These are phyloP conservation scores for Dasyurus viverrinus DNA, from an alignment of 2,113 vertebrate species.

Conservation along the genomic window DNA sequence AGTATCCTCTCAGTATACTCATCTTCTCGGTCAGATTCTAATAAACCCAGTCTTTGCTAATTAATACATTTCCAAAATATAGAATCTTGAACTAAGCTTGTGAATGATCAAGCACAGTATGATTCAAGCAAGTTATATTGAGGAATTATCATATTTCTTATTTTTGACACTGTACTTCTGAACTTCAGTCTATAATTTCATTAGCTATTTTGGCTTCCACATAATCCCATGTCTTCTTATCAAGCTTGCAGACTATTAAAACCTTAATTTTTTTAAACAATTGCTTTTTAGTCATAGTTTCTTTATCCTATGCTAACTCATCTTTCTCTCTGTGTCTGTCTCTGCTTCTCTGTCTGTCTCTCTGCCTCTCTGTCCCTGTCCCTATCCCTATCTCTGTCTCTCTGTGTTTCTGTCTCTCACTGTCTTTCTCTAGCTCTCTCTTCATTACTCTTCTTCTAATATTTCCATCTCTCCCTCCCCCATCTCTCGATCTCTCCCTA, in stretches of 20 bases:
- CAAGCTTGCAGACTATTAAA: not conserved
- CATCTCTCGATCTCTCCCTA: no score
- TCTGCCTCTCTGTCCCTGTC: no score
- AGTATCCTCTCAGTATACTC: not conserved
- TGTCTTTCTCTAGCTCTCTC: no score
- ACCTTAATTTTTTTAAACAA: not conserved
- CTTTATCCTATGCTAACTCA: not conserved
- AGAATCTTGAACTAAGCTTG: not conserved
- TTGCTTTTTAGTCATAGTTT: not conserved
- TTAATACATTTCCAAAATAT: not conserved
- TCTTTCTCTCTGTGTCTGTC: not conserved
- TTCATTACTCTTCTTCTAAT: no score
- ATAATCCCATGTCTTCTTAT: not conserved
- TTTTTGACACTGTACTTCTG: not conserved
- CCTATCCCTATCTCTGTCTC: no score
- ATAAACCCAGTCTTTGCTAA: not conserved
- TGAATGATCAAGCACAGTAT: not conserved
- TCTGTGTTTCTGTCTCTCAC: no score
- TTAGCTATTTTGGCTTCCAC: not conserved
- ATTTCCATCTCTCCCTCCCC: no score
- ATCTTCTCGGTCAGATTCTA: not conserved
- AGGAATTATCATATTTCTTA: not conserved
- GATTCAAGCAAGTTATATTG: not conserved
- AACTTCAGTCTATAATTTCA: not conserved
- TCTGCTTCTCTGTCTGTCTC: no score